Conservation (phyloP, 1,140 invertebrate species). For the Liolophura sinensis region DNA sequence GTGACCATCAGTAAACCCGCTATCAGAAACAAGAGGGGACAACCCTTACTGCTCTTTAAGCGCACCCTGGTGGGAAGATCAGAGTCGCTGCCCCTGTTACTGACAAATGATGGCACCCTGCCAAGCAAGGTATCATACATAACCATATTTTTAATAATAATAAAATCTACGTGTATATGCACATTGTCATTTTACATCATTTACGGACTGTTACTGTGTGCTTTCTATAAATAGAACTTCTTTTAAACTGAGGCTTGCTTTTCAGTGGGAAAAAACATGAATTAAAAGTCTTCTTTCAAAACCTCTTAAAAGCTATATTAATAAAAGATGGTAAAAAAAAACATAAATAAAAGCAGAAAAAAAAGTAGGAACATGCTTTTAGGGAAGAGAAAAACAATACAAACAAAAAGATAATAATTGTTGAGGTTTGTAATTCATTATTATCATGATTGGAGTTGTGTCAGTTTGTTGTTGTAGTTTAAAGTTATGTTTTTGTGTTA, state of each 20-base stretch:
- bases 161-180: not conserved
- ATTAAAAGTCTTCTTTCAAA: not conserved
- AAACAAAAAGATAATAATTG: too few species aligned
- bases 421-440: too few species aligned
- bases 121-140: conserved; percentile 48
- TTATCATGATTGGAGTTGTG: too few species aligned
- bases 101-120: conserved; percentile 57
- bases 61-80: conserved; percentile 45
- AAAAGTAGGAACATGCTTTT: too few species aligned
- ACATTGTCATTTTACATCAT: not conserved
- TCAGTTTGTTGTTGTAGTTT: not conserved
- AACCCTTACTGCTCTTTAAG: conserved; percentile 55
- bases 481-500: not conserved
- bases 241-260: too few species aligned
- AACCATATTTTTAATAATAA: not conserved
- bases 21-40: conserved; percentile 56
- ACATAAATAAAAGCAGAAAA: not conserved
- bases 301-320: too few species aligned
- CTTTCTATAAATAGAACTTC: too few species aligned
- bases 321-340: too few species aligned
- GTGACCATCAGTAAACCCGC: conserved; percentile 52
- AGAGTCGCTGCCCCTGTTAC: conserved; percentile 46
- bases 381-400: too few species aligned
- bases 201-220: too few species aligned
- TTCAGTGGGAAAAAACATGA: not conserved